These are phyloP conservation scores for Menura novaehollandiae DNA, from an alignment of 2,113 vertebrate species.

Conservation along the genomic window DNA sequence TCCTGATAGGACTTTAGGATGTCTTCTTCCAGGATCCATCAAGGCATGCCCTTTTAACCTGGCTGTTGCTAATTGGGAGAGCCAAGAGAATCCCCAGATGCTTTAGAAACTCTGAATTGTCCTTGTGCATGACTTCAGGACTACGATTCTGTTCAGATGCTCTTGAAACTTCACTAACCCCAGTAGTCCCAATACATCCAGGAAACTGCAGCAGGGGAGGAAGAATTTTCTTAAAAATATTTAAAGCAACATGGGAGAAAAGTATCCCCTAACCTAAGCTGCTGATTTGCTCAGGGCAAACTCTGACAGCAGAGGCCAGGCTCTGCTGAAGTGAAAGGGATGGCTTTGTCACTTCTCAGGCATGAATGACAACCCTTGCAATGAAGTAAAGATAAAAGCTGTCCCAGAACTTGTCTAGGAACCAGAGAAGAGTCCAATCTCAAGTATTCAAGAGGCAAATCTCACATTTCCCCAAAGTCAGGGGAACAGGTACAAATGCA, in stretches of 20 bases:
- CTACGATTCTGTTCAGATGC: not conserved
- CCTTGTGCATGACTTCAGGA: not conserved
- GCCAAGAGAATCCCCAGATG: not conserved
- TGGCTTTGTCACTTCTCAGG: not conserved
- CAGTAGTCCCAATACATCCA: not conserved
- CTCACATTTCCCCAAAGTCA: not conserved
- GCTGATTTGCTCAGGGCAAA: not conserved
- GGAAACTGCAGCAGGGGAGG: not conserved
- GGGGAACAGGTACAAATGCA: not conserved
- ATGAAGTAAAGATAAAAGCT: slow-evolving; percentile 9
- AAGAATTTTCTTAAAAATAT: not conserved
- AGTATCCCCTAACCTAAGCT: not conserved
- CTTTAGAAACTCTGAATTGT: not conserved
- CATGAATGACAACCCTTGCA: slow-evolving; percentile 15
- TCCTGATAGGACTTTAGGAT: not conserved
- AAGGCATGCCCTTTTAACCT: not conserved
- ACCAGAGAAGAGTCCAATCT: not conserved
- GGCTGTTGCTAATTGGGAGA: not conserved
- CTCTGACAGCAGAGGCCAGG: not conserved
- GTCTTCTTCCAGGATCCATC: not conserved
- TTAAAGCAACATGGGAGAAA: not conserved
- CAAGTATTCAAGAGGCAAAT: not conserved
- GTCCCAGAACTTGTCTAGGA: not conserved
- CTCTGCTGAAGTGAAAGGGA: not conserved
- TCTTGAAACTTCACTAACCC: not conserved